Base-by-base conservation (phyloP, 2,797 vertebrate species). In the Sparus aurata region DNA sequence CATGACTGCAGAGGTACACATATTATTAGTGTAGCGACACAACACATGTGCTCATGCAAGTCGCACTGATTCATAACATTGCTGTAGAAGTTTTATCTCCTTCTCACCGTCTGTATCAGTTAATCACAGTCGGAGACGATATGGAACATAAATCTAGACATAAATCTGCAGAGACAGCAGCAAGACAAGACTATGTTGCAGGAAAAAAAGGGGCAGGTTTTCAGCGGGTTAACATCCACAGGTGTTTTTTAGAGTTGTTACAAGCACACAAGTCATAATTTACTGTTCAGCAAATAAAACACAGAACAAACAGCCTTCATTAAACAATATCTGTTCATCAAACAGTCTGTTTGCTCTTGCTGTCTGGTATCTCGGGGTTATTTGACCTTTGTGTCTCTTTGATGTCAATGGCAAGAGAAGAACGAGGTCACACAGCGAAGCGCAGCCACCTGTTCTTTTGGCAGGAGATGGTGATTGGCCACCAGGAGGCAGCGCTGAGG, bases 401-500 rank as follows among this genome's bases (percentile, higher is more conserved):
- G n/a, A 70, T 23, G 43, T 57, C 13, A 25, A 30, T 53, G 25
- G n/a, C 15, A 65, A 53, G 60, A 12, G n/a, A 55, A 69, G 4
- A 67, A 59, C 47, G 22, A 65, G 53, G 72, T 79, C 79, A 70
- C 53, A 12, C 27, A 55, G 8, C 34, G 34, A 8, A 34, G 8
- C 1, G 11, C 60, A 67, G 70, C 67, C 80, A 86, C 63, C 64
- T 84, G 74, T 73, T 86, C 64, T 79, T 43, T 59, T 69, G 72
- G 61, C 47, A 62, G 43, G 15, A 75, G 22, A 63, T 30, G 13
- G 4, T 70, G 34, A 34, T 34, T 34, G 45, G 18, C 85, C 94
- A 94, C 87, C 64, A 61, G 90, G 72, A 72, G 91, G 92, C 85
- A 90, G 73, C 68, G 84, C 61, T 78, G 66, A 70, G 47, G 59